Base-by-base conservation (phyloP, 2,113 vertebrate species). In the Erinaceus europaeus region DNA sequence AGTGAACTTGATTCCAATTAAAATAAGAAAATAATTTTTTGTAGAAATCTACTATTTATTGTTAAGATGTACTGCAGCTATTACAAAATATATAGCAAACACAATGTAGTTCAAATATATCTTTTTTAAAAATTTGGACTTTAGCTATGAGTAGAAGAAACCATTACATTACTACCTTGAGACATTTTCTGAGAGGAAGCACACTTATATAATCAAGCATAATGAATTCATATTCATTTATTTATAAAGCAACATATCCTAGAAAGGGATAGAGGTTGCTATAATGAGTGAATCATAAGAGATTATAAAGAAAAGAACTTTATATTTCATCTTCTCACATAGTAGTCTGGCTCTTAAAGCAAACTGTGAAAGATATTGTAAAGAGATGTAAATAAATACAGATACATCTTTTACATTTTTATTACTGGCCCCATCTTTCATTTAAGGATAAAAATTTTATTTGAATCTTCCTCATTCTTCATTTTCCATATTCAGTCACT, bases 121-220 rank as follows among this genome's bases (percentile, higher is more conserved):
- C 57, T 32, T 80, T 86, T 90, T 29, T 62, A 74, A 59, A 72
- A 27, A 4, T 27, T 23, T 55, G 75, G 88, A 55, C 71, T 76
- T 88, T 67, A 81, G 68, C 84, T 84, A 74, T 61, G 69, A 94
- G 74, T 59, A 88, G 89, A 91, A 84, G 89, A 90, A 76, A 18
- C 34, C 48, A 46, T 86, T 88, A 76, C 57, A 57, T 86, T 86
- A 77, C 64, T 90, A 92, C 77, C 83, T 92, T 91, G 73, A 95
- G 90, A 91, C 69, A 67, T 86, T 89, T 75, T 80, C 93, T 81
- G 65, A 91, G 81, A 86, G 48, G 44, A 92, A 84, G 73, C 81
- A 92, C 69, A 89, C 88, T 94, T 92, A 95, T 67, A 90, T 93
- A 95, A 94, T 92, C 90, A 90, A 89, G 59, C 84, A 86, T 92